Base-by-base conservation (phyloP, 2,888 invertebrate species). In the Phytoseiulus persimilis region DNA sequence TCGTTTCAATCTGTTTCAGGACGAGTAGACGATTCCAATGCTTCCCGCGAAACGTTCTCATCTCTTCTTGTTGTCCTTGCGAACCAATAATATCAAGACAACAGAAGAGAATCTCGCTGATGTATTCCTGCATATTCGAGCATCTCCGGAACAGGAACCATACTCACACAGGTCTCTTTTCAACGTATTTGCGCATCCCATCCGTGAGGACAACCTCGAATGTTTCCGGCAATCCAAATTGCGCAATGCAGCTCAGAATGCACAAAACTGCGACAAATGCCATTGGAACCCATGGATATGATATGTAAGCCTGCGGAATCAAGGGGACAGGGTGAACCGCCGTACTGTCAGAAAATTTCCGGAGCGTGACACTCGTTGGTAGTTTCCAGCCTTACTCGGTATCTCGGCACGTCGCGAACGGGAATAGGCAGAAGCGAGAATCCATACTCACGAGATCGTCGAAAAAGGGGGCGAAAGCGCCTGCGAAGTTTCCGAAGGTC, bases 281-380 rank as follows among this genome's bases (percentile, higher is more conserved):
- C 83, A 83, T 83, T 23, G 83, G 83, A 83, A 83, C 83, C 83
- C 83, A 83, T 18, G 31, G 32, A 28, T 83, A 83, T 31, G 83
- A 18, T 9, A 83, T 5, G 31, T 83, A 83, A 32, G 32, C 83
- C 83, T 83, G 33, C 18, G 31, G 28, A 83, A 2, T 65, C 65
- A 23, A 65, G 65, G 5, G 39, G 39, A 39, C 39, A 39, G 39
- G 39, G 3, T 39, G 39, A 39, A n/a, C n/a, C n/a, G n/a, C n/a
- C n/a, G n/a, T n/a, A n/a, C n/a, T n/a, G n/a, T n/a, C n/a, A n/a
- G n/a, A n/a, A n/a, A n/a, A n/a, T n/a, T n/a, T n/a, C n/a, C n/a
- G n/a, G n/a, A n/a, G n/a, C n/a, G n/a, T n/a, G n/a, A n/a, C n/a
- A n/a, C 9, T 39, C 9, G 9, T 39, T 3, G 39, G 9, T 9